Evolutionary conservation across 2,113 vertebrate genomes (phyloP).

Genomic region (Chamaetylas fuelleborni): DNA sequence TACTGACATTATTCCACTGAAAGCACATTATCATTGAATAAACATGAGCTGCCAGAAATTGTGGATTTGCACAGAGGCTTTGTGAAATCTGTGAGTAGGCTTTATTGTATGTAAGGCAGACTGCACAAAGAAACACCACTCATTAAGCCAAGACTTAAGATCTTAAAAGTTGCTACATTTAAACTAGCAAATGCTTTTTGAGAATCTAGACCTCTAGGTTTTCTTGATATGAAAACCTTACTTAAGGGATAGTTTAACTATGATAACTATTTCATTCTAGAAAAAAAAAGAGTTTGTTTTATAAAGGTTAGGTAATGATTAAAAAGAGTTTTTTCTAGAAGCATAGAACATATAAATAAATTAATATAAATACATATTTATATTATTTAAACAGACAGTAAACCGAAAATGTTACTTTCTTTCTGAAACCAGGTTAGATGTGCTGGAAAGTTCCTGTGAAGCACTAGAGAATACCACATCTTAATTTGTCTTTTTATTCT

Average conservation of each 20-base stretch:
- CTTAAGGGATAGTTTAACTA: neutral
- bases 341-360: neutral
- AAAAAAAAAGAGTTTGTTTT: neutral
- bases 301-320: neutral
- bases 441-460: neutral
- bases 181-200: neutral
- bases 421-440: neutral
- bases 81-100: neutral
- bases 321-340: neutral
- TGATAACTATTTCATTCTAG: neutral
- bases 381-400: neutral
- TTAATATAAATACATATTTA: neutral
- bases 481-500: neutral
- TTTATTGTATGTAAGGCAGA: neutral
- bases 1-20: neutral
- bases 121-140: neutral
- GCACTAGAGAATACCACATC: neutral
- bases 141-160: neutral
- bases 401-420: neutral
- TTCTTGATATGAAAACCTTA: neutral
- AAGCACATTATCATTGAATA: neutral
- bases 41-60: neutral
- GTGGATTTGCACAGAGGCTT: neutral
- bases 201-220: neutral
- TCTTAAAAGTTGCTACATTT: neutral